Percentiles rank a stretch among this genome's conserved stretches.
phyloP scores from a whole-genome alignment of 2,797 vertebrate genomes.

The Syngnathus rostellatus region DNA sequence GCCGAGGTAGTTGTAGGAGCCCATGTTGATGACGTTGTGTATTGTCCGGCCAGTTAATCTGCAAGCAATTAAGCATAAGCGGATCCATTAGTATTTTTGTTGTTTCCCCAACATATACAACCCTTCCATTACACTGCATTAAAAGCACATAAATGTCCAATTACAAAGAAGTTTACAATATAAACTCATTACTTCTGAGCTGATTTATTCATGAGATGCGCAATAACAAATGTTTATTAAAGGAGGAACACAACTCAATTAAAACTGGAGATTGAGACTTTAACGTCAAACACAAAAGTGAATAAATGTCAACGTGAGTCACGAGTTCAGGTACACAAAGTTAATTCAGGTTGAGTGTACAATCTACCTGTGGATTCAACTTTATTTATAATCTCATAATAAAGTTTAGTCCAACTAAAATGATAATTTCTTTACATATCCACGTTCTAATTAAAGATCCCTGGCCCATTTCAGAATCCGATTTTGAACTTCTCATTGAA shows the following conservation, averaged over 20 bases:
- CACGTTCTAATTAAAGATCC: slow-evolving; percentile 17
- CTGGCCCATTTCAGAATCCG: slow-evolving; percentile 26
- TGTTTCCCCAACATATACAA: not conserved
- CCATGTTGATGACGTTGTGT: slow-evolving; percentile 88
- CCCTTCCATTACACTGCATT: not conserved
- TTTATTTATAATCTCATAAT: not conserved
- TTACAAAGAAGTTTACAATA: slow-evolving; percentile 1
- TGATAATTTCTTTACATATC: not conserved
- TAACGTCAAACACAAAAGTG: not conserved
- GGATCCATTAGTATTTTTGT: not conserved
- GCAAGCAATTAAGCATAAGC: slow-evolving; percentile 24
- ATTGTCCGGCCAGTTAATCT: slow-evolving; percentile 85
- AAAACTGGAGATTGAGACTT: not conserved
- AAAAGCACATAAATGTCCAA: slow-evolving; percentile 5
- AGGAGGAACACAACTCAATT: not conserved
- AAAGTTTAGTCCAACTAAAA: not conserved
- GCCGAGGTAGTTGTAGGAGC: slow-evolving; percentile 95
- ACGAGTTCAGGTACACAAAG: not conserved
- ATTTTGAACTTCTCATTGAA: slow-evolving; percentile 22
- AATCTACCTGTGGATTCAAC: not conserved
- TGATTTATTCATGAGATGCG: slow-evolving; percentile 2
- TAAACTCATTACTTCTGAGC: not conserved
- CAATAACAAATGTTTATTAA: slow-evolving; percentile 4
- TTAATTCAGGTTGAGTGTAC: not conserved
- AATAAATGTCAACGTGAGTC: not conserved